A percentile compares a stretch with the other conserved stretches of the same genome.
phyloP scores from a whole-genome alignment of 2,113 vertebrate genomes.

The Peromyscus leucopus region DNA sequence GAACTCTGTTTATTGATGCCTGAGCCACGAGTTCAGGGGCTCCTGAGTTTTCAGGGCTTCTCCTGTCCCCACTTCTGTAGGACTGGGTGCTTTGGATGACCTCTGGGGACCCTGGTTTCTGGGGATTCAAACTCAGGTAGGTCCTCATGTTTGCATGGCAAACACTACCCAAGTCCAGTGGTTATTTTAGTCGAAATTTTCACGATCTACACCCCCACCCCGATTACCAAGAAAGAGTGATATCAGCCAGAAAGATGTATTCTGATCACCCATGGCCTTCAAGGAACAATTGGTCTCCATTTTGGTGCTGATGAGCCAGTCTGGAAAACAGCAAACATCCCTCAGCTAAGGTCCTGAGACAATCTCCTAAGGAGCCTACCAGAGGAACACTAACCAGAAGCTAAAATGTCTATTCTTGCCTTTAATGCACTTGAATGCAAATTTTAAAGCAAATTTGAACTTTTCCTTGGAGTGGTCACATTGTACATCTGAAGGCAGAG shows the following conservation, averaged over 20 bases:
- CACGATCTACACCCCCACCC: neutral
- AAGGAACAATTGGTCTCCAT: neutral
- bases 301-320: neutral
- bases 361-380: constrained; percentile 18
- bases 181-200: constrained; percentile 22
- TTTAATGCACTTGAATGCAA: constrained; percentile 30
- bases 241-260: neutral
- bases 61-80: neutral
- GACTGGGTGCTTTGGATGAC: neutral
- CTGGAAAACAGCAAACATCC: constrained; percentile 15
- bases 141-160: neutral
- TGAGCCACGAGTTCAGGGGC: neutral
- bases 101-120: neutral
- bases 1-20: neutral
- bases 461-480: constrained; percentile 7
- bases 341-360: neutral
- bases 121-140: no score
- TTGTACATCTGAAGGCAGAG: constrained; percentile 44
- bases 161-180: neutral
- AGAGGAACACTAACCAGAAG: constrained; percentile 30
- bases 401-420: constrained; percentile 54
- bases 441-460: constrained; percentile 54
- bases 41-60: neutral
- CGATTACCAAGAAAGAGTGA: constrained; percentile 14
- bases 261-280: neutral